phyloP scores from a whole-genome alignment of 2,113 vertebrate genomes.

The Thalassoma bifasciatum region DNA sequence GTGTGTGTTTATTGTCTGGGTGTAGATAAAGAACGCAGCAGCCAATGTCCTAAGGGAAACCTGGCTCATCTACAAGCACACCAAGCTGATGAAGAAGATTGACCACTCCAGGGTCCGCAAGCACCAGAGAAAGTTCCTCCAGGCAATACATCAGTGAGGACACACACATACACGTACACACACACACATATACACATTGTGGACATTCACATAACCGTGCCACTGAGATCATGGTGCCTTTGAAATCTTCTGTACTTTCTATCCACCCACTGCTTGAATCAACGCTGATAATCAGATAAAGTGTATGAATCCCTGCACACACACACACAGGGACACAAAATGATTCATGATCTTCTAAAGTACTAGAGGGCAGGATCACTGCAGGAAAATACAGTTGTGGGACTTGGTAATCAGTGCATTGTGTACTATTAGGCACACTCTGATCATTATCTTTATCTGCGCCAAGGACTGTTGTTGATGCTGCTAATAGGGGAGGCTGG shows the following conservation, averaged over 20 bases:
- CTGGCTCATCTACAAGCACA: slow-evolving; percentile 99
- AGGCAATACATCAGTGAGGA: slow-evolving; percentile 98
- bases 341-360: slow-evolving; percentile 61
- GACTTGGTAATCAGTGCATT: slow-evolving; percentile 42
- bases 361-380: slow-evolving; percentile 48
- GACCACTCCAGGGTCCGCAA: slow-evolving; percentile 97
- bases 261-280: slow-evolving; percentile 69
- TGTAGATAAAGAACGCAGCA: slow-evolving; percentile 96
- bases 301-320: slow-evolving; percentile 50
- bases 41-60: slow-evolving; percentile 97
- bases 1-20: slow-evolving; percentile 52
- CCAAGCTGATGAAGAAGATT: slow-evolving; percentile 96
- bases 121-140: slow-evolving; percentile 97
- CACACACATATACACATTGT: slow-evolving; percentile 16
- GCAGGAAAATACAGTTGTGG: slow-evolving; percentile 54
- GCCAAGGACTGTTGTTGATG: slow-evolving; percentile 1
- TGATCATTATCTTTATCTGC: slow-evolving; percentile 32
- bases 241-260: slow-evolving; percentile 66
- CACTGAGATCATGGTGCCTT: slow-evolving; percentile 47
- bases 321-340: slow-evolving; percentile 36
- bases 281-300: slow-evolving; percentile 66
- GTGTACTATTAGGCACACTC: slow-evolving; percentile 38
- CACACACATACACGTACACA: slow-evolving; percentile 12
- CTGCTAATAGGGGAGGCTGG: slow-evolving; percentile 3
- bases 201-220: background rate